Conservation (phyloP, 1,140 invertebrate species). For the Lepeophtheirus salmonis region DNA sequence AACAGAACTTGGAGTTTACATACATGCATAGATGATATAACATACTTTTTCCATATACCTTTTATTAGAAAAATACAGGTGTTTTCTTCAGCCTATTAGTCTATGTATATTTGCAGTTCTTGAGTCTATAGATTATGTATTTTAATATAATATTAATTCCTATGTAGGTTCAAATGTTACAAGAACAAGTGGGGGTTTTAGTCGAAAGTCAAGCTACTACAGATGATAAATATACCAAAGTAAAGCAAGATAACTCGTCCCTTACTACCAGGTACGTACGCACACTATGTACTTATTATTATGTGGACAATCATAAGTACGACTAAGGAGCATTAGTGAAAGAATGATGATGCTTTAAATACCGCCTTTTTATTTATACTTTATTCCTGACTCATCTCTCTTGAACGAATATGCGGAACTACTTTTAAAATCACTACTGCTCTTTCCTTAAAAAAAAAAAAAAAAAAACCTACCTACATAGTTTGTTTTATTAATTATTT, state of each 20-base stretch:
- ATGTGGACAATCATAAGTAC: not conserved
- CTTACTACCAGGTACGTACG: constrained; percentile 44
- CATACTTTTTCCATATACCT: too few species aligned
- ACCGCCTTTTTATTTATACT: not conserved
- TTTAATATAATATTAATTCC: too few species aligned
- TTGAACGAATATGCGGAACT: not conserved
- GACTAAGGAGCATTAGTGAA: not conserved
- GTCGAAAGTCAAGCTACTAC: constrained; percentile 60
- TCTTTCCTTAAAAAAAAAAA: too few species aligned
- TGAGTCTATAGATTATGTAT: too few species aligned
- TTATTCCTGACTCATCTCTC: not conserved
- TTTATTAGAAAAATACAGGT: too few species aligned
- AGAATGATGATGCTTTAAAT: not conserved
- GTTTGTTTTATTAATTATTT: constrained; percentile 9
- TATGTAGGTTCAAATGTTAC: constrained; percentile 61
- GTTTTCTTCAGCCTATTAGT: too few species aligned
- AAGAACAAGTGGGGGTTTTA: constrained; percentile 67
- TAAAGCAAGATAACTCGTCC: constrained; percentile 73
- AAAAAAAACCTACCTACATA: not conserved
- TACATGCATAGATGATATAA: too few species aligned
- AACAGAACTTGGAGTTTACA: too few species aligned
- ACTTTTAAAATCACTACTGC: too few species aligned
- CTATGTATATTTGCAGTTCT: too few species aligned
- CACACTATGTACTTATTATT: constrained; percentile 1
- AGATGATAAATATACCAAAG: constrained; percentile 62